phyloP scores from a whole-genome alignment of 2,113 vertebrate genomes.

The Eulemur rufifrons region DNA sequence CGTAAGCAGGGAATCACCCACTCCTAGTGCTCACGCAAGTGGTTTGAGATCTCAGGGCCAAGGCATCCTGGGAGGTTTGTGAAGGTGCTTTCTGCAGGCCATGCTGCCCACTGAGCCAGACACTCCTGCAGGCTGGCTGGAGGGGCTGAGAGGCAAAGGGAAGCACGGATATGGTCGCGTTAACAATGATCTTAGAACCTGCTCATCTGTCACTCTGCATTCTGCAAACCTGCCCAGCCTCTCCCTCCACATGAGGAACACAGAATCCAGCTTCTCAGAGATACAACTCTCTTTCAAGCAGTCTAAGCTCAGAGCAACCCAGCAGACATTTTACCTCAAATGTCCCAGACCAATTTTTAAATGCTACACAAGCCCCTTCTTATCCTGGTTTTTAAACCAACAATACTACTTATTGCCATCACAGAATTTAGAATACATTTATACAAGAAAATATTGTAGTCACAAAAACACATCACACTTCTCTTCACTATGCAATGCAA shows the following conservation, averaged over 20 bases:
- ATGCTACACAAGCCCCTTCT: neutral
- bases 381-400: neutral
- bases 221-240: neutral
- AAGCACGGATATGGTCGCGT: neutral
- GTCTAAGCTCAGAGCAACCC: neutral
- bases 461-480: neutral
- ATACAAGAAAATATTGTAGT: neutral
- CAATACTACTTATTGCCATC: neutral
- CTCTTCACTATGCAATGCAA: neutral
- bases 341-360: neutral
- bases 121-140: neutral
- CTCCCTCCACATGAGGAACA: neutral
- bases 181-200: neutral
- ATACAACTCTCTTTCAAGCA: neutral
- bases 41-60: neutral
- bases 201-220: neutral
- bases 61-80: neutral
- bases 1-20: neutral
- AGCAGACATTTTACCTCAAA: neutral
- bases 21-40: neutral
- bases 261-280: neutral
- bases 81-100: neutral
- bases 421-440: slow-evolving; percentile 21
- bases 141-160: neutral
- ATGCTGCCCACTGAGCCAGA: neutral